Evolutionary conservation across 1,140 invertebrate species (phyloP).

Genomic region (Drosophila nigromelanica): DNA sequence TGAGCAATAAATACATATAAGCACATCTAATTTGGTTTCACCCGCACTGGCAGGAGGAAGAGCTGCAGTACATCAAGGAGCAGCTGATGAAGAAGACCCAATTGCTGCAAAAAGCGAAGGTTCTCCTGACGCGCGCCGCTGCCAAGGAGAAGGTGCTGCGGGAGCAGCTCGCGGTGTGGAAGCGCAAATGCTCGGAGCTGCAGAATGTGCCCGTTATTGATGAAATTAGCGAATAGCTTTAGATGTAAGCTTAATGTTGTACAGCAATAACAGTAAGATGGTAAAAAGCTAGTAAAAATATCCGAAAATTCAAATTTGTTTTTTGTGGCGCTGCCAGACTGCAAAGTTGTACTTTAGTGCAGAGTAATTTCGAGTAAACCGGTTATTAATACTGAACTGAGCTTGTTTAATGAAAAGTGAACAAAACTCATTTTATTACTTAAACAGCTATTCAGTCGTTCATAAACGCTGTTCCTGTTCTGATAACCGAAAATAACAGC

Average conservation of each 20-base stretch:
- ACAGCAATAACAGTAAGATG: slow-evolving; percentile 28
- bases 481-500: no score
- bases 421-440: no score
- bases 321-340: neutral
- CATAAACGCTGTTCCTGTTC: no score
- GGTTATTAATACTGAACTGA: no score
- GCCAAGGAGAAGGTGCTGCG: slow-evolving; percentile 81
- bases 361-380: no score
- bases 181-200: slow-evolving; percentile 80
- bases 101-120: slow-evolving; percentile 85
- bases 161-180: slow-evolving; percentile 75
- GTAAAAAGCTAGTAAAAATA: slow-evolving; percentile 6
- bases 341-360: no score
- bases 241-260: slow-evolving; percentile 59
- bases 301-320: slow-evolving; percentile 1
- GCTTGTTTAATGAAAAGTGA: no score
- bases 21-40: neutral
- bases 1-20: neutral
- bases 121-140: slow-evolving; percentile 76
- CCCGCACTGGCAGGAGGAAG: slow-evolving; percentile 47
- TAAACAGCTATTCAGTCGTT: no score
- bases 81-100: slow-evolving; percentile 85
- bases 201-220: slow-evolving; percentile 83
- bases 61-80: slow-evolving; percentile 83
- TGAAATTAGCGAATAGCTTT: slow-evolving; percentile 78